phyloP scores from a whole-genome alignment of 2,113 vertebrate species.

The Chaetodon trifascialis region DNA sequence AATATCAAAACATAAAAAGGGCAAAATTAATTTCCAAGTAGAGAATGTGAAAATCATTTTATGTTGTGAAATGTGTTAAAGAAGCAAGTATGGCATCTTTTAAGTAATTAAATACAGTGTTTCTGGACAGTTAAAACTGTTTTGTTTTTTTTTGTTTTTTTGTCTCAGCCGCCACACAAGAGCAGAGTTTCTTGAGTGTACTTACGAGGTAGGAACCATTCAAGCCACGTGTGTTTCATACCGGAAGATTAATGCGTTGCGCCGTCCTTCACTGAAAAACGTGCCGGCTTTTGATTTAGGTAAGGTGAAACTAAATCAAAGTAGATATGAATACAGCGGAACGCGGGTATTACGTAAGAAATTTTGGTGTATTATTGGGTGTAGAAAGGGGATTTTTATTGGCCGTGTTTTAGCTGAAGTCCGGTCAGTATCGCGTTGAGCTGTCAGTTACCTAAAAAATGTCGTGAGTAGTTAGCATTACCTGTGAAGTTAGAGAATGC shows the following conservation, averaged over 20 bases:
- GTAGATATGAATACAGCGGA: accelerated
- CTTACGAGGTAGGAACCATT: slow-evolving; percentile 40
- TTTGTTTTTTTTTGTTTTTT: neutral
- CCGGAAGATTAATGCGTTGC: slow-evolving; percentile 64
- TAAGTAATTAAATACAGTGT: neutral
- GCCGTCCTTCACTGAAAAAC: slow-evolving; percentile 53
- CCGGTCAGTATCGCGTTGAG: neutral
- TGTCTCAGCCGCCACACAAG: neutral
- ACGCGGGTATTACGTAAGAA: accelerated
- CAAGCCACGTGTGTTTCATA: slow-evolving; percentile 54
- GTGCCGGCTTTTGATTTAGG: slow-evolving; percentile 42
- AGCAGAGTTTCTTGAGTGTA: neutral
- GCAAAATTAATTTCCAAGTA: no score
- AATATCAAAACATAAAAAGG: neutral
- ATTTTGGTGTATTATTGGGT: neutral
- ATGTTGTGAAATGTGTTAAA: neutral
- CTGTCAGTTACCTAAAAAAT: neutral
- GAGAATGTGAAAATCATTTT: neutral
- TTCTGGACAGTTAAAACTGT: neutral
- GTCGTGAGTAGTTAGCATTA: neutral
- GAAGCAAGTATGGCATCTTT: neutral
- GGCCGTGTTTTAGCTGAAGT: neutral
- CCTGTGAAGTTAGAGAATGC: neutral
- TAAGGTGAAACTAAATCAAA: slow-evolving; percentile 31
- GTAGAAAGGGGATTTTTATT: neutral